These are phyloP conservation scores for Strigamia maritima DNA, from an alignment of 2,888 invertebrate genomes.

Conservation along the genomic window DNA sequence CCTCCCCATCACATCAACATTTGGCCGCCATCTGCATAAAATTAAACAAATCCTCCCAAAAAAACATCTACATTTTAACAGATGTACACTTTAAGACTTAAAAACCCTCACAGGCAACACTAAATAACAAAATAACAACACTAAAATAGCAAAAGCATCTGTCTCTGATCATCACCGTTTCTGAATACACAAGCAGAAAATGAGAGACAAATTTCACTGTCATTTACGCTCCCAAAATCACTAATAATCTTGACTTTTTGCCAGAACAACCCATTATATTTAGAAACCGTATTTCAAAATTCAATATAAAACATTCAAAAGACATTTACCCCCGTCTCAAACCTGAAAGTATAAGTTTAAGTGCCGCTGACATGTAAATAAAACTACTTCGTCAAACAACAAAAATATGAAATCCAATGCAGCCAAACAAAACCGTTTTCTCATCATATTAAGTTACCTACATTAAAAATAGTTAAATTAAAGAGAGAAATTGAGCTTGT, in stretches of 20 bases:
- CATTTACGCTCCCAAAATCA: not conserved
- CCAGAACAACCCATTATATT: not conserved
- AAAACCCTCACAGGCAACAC: not conserved
- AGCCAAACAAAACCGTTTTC: not conserved
- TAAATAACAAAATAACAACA: not conserved
- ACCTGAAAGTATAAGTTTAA: too few species aligned
- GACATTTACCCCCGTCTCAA: not conserved
- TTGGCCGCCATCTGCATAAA: not conserved
- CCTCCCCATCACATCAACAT: too few species aligned
- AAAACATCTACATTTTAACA: not conserved
- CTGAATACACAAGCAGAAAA: not conserved
- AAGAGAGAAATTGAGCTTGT: not conserved
- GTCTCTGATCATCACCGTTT: slow-evolving; percentile 3
- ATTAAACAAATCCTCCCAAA: not conserved
- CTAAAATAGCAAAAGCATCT: not conserved
- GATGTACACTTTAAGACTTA: not conserved
- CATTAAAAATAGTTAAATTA: not conserved
- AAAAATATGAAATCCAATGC: not conserved
- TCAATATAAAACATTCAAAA: not conserved
- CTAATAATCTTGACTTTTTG: not conserved
- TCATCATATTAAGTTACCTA: not conserved
- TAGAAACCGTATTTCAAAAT: not conserved
- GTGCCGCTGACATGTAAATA: not conserved
- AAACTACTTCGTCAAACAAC: not conserved
- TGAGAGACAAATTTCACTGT: slow-evolving; percentile 13